Conservation (phyloP, 2,888 invertebrate genomes). For the Hemistola chrysoprasaria region DNA sequence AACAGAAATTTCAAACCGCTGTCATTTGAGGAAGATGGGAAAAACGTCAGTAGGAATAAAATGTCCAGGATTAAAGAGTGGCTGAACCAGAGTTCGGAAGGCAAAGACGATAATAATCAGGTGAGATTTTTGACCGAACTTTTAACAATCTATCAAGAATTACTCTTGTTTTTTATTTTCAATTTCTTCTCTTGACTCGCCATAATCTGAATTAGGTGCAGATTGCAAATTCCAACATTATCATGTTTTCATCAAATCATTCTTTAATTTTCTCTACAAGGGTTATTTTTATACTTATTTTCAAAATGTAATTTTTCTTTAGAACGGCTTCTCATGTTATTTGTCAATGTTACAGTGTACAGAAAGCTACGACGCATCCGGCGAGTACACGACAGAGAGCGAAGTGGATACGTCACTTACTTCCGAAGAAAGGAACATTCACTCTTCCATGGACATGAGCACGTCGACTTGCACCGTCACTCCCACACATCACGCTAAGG, state of each 20-base stretch:
- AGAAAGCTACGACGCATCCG: slow-evolving; percentile 94
- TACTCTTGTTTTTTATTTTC: too few species aligned
- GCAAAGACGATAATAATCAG: slow-evolving; percentile 66
- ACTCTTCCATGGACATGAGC: slow-evolving; percentile 84
- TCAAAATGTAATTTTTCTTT: too few species aligned
- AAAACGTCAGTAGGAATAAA: slow-evolving; percentile 77
- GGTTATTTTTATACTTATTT: too few species aligned
- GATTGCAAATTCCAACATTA: too few species aligned
- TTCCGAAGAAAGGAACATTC: slow-evolving; percentile 90
- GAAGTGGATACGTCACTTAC: slow-evolving; percentile 87
- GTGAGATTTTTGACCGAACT: slow-evolving; percentile 46
- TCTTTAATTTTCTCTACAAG: too few species aligned
- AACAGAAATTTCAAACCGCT: slow-evolving; percentile 77
- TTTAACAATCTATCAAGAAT: too few species aligned
- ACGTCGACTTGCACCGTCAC: slow-evolving; percentile 82
- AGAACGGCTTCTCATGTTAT: neutral
- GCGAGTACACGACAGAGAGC: slow-evolving; percentile 92
- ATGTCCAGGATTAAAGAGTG: slow-evolving; percentile 87
- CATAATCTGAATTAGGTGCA: too few species aligned
- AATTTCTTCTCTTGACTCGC: too few species aligned
- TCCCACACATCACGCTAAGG: slow-evolving; percentile 82
- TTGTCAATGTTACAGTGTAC: slow-evolving; percentile 70
- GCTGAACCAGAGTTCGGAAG: slow-evolving; percentile 82
- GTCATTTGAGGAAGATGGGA: slow-evolving; percentile 76
- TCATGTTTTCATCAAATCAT: too few species aligned